These are phyloP conservation scores for Silurus aristotelis DNA, from an alignment of 2,797 vertebrate species.

Conservation along the genomic window DNA sequence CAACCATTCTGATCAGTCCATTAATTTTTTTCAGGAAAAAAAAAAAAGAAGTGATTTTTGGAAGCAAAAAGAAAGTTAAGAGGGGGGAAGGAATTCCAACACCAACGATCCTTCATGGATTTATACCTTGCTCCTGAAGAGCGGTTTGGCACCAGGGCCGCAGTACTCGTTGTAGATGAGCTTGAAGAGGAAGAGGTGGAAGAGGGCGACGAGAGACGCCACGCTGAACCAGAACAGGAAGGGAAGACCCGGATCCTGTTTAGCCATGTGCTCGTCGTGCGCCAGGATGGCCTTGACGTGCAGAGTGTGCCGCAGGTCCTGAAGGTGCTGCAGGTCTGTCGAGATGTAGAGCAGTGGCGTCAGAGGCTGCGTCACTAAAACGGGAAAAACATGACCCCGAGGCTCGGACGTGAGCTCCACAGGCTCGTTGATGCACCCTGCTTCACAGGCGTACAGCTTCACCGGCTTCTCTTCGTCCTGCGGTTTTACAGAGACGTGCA, in stretches of 20 bases:
- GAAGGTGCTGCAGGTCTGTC: constrained; percentile 89
- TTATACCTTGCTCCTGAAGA: constrained; percentile 99
- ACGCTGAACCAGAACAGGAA: constrained; percentile 99
- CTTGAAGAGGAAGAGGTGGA: constrained; percentile 98
- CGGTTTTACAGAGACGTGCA: constrained; percentile 89
- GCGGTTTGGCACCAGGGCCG: constrained; percentile 91
- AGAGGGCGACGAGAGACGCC: constrained; percentile 93
- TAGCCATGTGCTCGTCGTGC: constrained; percentile 99
- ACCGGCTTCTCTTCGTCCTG: constrained; percentile 80
- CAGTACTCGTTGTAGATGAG: constrained; percentile 99
- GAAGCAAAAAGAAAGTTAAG: not conserved
- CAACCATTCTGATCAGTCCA: constrained; percentile 8
- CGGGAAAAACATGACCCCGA: constrained; percentile 87
- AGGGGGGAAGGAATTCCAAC: not conserved
- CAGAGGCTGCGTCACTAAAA: constrained; percentile 96
- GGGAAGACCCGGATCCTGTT: constrained; percentile 90
- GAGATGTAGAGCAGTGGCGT: constrained; percentile 95
- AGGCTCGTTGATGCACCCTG: constrained; percentile 92
- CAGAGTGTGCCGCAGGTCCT: constrained; percentile 92
- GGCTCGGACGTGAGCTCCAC: constrained; percentile 90
- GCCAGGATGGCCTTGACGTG: constrained; percentile 95
- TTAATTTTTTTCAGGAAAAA: constrained; percentile 10
- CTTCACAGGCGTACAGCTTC: constrained; percentile 91
- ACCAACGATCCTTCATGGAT: constrained; percentile 38
- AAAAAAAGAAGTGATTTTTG: not conserved